phyloP scores from a whole-genome alignment of 2,888 invertebrate species.

The Lithophane ornitopus region DNA sequence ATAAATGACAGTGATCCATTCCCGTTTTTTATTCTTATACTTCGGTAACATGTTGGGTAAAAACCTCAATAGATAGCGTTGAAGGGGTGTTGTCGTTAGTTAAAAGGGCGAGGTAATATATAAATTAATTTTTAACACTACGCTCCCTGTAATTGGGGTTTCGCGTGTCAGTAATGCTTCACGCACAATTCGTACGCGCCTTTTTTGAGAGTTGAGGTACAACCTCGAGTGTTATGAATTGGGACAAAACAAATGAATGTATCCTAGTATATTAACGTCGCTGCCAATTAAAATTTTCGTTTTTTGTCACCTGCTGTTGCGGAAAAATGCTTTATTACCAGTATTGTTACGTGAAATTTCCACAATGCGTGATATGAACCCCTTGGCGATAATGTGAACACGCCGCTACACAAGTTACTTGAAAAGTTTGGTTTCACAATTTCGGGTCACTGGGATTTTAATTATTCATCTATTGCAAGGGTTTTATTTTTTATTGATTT shows the following conservation, averaged over 20 bases:
- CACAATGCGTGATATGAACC: slow-evolving; percentile 38
- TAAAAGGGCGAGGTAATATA: slow-evolving; percentile 72
- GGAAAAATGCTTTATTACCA: slow-evolving; percentile 70
- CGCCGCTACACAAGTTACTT: slow-evolving; percentile 16
- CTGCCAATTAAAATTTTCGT: slow-evolving; percentile 77
- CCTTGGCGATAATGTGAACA: slow-evolving; percentile 40
- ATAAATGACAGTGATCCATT: slow-evolving; percentile 68
- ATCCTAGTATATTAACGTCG: slow-evolving; percentile 73
- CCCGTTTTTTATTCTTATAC: slow-evolving; percentile 63
- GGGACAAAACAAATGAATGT: slow-evolving; percentile 76
- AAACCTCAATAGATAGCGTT: slow-evolving; percentile 66
- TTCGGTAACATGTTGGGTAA: slow-evolving; percentile 54
- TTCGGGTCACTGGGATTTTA: neutral
- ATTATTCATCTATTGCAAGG: neutral
- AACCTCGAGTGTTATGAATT: slow-evolving; percentile 61
- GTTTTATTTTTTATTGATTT: neutral
- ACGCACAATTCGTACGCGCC: slow-evolving; percentile 75
- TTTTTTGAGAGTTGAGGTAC: slow-evolving; percentile 39
- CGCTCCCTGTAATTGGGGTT: slow-evolving; percentile 80
- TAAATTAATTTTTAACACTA: slow-evolving; percentile 86
- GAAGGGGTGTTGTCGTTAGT: slow-evolving; percentile 58
- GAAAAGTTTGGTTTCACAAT: slow-evolving; percentile 16
- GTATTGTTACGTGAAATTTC: slow-evolving; percentile 63
- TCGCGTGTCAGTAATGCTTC: slow-evolving; percentile 82
- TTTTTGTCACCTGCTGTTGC: slow-evolving; percentile 62